A percentile compares a stretch with the other conserved stretches of the same genome.
phyloP scores from a whole-genome alignment of 1,140 invertebrate genomes.

The Magallana angulata region DNA sequence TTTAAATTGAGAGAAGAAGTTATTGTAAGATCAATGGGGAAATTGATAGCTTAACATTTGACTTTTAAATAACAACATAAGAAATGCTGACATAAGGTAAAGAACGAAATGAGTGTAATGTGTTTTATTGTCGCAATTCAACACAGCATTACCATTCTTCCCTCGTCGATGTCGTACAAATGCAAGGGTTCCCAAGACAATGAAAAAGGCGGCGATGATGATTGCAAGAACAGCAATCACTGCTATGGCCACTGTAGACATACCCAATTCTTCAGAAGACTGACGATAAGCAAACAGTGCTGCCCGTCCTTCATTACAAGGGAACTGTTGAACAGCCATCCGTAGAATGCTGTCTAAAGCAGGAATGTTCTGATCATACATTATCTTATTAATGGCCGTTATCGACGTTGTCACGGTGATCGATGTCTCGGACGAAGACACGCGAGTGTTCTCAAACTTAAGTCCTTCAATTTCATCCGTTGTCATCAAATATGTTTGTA shows the following conservation, averaged over 20 bases:
- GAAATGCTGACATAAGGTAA: too few species aligned
- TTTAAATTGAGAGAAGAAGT: too few species aligned
- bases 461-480: conserved; percentile 15
- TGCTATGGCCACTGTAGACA: neutral
- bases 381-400: conserved; percentile 13
- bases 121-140: too few species aligned
- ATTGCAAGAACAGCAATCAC: neutral
- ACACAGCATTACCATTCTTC: too few species aligned
- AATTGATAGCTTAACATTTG: too few species aligned
- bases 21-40: too few species aligned
- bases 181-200: too few species aligned
- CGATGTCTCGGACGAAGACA: neutral
- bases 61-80: too few species aligned
- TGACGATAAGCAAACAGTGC: neutral
- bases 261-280: neutral
- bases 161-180: too few species aligned
- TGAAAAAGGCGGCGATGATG: neutral
- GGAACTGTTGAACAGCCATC: neutral
- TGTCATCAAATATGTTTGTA: neutral
- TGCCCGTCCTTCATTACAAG: neutral
- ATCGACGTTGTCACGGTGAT: neutral
- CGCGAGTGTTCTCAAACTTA: conserved; percentile 1
- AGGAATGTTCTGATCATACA: neutral
- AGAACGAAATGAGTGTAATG: too few species aligned
- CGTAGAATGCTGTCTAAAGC: neutral